A percentile compares a stretch with the other conserved stretches of the same genome.
These are phyloP conservation scores for Gymnorhina tibicen DNA, from an alignment of 2,113 vertebrate genomes.

Conservation along the genomic window DNA sequence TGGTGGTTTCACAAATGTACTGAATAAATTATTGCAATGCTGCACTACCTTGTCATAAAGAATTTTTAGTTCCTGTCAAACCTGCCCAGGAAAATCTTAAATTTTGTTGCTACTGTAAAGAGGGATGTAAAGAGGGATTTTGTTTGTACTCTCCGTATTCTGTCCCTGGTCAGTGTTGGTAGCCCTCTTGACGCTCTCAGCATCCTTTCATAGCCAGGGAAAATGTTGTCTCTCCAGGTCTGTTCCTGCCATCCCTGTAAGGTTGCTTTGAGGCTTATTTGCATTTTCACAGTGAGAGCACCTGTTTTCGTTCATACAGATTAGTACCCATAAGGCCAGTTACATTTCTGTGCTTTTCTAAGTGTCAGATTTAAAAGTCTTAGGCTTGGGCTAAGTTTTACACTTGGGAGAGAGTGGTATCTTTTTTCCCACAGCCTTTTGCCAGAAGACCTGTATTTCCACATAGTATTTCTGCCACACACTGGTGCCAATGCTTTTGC, in stretches of 20 bases:
- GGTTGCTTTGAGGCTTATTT: background rate
- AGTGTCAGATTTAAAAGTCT: background rate
- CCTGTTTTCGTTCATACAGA: background rate
- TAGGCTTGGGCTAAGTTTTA: background rate
- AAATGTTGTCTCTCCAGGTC: background rate
- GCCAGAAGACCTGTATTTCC: background rate
- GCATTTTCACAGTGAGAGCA: background rate
- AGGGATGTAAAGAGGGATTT: background rate
- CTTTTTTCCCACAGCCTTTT: background rate
- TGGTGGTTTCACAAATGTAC: background rate
- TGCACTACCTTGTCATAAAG: background rate
- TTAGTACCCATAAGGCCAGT: background rate
- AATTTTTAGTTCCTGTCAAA: background rate
- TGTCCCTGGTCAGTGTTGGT: background rate
- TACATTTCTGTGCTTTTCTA: background rate
- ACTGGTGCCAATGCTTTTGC: background rate
- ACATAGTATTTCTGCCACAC: background rate
- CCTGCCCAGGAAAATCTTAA: background rate
- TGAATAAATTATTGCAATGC: background rate
- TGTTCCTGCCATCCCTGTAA: accelerated
- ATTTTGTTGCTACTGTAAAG: background rate
- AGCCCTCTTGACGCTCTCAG: background rate
- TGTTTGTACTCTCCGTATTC: background rate
- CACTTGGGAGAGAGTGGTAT: background rate
- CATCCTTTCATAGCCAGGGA: background rate